These are phyloP conservation scores for Morelia viridis DNA, from an alignment of 2,797 vertebrate genomes.

Conservation along the genomic window DNA sequence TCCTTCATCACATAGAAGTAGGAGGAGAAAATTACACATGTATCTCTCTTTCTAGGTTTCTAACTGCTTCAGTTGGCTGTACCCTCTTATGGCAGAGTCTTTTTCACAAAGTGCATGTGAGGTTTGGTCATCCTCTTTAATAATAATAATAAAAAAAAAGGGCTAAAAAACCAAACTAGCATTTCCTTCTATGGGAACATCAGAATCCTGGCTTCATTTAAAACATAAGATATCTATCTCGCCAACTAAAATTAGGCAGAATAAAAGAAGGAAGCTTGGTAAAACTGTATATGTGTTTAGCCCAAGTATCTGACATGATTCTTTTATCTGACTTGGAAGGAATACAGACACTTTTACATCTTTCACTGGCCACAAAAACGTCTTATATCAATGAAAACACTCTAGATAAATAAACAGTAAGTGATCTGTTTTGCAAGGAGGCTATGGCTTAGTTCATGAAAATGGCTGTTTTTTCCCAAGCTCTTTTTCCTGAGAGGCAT, in stretches of 20 bases:
- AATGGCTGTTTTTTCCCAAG: conserved; percentile 2
- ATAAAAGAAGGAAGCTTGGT: neutral
- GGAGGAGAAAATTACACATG: neutral
- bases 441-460: conserved; percentile 20
- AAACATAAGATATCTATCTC: neutral
- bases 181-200: neutral
- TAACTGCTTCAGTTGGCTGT: neutral
- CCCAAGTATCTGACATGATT: neutral
- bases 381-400: neutral
- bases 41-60: neutral
- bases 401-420: conserved; percentile 39
- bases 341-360: neutral
- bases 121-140: neutral
- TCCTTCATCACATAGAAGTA: neutral
- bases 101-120: neutral
- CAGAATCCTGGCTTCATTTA: neutral
- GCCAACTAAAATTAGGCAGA: neutral
- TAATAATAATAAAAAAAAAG: neutral
- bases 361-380: neutral
- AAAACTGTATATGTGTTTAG: neutral
- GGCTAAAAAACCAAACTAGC: neutral
- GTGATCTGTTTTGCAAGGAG: neutral
- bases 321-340: conserved; percentile 10
- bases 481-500: neutral
- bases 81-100: neutral